Evolutionary conservation across 2,797 vertebrate genomes (phyloP).

Genomic region (Melanotaenia trifasciata): DNA sequence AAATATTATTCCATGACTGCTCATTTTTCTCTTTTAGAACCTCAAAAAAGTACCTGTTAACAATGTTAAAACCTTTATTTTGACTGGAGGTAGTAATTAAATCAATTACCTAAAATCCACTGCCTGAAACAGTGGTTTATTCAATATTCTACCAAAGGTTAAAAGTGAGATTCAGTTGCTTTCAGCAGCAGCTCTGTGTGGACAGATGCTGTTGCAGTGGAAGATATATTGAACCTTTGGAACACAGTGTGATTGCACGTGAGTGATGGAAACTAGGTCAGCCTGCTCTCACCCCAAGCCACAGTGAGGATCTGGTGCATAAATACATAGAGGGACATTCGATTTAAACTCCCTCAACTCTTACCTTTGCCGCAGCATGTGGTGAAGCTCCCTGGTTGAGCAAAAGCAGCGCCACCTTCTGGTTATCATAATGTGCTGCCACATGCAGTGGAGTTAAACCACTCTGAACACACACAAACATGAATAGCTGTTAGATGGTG

Average conservation of each 20-base stretch:
- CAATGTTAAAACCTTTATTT: background rate
- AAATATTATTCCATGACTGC: background rate
- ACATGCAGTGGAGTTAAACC: conserved; percentile 99
- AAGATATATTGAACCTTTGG: conserved; percentile 13
- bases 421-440: conserved; percentile 99
- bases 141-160: background rate
- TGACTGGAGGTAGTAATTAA: background rate
- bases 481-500: conserved; percentile 38
- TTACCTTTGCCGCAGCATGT: conserved; percentile 96
- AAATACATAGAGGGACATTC: conserved; percentile 25
- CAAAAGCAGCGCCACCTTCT: conserved; percentile 98
- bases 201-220: conserved; percentile 22
- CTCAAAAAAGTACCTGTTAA: fast-evolving
- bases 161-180: conserved; percentile 7
- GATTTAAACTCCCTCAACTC: conserved; percentile 14
- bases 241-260: conserved; percentile 38
- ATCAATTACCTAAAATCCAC: background rate
- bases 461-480: conserved; percentile 87
- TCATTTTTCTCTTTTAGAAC: background rate
- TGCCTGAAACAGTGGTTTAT: background rate
- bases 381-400: conserved; percentile 98
- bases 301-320: conserved; percentile 29
- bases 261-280: conserved; percentile 71
- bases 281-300: conserved; percentile 45
- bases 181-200: conserved; percentile 29